Percentiles rank a stretch among this genome's conserved stretches.
Conservation (phyloP, 2,113 vertebrate genomes). For the rat (Rattus norvegicus) region DNA sequence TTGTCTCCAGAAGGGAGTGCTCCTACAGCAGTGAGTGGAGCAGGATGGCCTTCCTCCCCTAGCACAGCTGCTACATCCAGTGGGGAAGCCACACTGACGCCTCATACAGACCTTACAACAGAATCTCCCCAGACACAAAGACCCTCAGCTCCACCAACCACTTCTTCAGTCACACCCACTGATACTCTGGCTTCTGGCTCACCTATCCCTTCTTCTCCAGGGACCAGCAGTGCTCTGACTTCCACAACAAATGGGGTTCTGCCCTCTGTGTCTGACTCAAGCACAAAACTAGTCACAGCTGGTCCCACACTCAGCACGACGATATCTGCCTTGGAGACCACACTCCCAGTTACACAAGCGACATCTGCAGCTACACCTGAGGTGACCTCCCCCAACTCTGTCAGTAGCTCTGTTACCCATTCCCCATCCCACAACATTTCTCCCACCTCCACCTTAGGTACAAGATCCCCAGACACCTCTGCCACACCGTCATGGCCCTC, state of each 20-base stretch:
- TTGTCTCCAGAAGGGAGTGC: too few species aligned
- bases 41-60: accelerated
- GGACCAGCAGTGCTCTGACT: too few species aligned
- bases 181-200: accelerated
- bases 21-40: too few species aligned
- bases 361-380: not conserved
- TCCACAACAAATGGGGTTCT: accelerated
- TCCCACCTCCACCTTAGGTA: not conserved
- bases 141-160: accelerated
- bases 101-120: accelerated
- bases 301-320: accelerated
- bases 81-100: accelerated
- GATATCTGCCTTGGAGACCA: accelerated
- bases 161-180: accelerated
- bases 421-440: accelerated
- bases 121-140: too few species aligned
- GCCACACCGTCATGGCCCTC: accelerated
- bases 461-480: accelerated
- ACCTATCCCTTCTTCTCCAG: accelerated
- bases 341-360: accelerated
- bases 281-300: accelerated
- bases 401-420: not conserved
- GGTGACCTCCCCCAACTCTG: not conserved
- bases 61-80: not conserved
- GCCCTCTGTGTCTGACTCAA: accelerated